Evolutionary conservation across 2,888 invertebrate genomes (phyloP).

Genomic region (Ochropacha duplaris): DNA sequence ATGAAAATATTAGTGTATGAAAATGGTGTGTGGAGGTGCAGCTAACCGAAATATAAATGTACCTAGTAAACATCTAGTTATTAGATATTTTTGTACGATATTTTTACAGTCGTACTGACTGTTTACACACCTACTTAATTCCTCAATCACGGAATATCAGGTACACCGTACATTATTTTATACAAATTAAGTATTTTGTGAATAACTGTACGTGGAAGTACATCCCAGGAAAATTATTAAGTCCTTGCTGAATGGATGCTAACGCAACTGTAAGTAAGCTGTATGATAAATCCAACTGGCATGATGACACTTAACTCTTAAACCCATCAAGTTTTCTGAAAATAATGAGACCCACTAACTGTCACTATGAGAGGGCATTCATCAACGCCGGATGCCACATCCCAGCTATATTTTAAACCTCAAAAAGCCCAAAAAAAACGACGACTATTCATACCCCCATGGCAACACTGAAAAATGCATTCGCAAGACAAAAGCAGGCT

Average conservation of each 20-base stretch:
- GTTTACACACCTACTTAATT: too few relatives aligned
- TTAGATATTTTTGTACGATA: too few relatives aligned
- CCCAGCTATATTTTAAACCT: constrained; percentile 2
- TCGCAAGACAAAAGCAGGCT: constrained; percentile 76
- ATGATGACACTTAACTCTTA: background rate
- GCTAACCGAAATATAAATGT: too few relatives aligned
- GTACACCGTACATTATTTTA: too few relatives aligned
- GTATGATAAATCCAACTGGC: background rate
- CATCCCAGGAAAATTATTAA: background rate
- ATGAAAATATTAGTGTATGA: too few relatives aligned
- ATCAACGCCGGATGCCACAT: background rate
- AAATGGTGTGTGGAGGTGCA: too few relatives aligned
- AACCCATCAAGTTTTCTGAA: background rate
- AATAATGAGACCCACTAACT: background rate
- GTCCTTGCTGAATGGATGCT: background rate
- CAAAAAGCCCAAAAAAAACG: constrained; percentile 8
- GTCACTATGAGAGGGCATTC: too few relatives aligned
- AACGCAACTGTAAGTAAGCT: background rate
- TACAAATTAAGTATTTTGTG: background rate
- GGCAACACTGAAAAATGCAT: constrained; percentile 79
- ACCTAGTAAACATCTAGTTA: too few relatives aligned
- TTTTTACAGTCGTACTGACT: too few relatives aligned
- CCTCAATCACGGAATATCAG: too few relatives aligned
- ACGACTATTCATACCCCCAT: constrained; percentile 43
- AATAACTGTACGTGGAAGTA: background rate